Base-by-base conservation (phyloP, 1,140 invertebrate genomes). In the Penaeus indicus region DNA sequence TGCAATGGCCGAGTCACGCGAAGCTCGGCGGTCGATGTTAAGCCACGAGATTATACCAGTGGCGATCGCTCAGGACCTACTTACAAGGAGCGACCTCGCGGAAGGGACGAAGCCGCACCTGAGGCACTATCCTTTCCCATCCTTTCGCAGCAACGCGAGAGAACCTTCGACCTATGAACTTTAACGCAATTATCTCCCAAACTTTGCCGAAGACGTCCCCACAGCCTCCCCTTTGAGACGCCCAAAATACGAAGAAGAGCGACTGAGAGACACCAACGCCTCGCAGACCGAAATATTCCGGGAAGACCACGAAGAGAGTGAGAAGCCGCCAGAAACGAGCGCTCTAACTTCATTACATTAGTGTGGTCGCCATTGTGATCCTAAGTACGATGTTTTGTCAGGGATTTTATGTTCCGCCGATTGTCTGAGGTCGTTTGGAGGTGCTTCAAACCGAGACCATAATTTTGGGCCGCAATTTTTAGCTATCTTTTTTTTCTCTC, bases 1-100 rank as follows among this genome's bases (percentile, higher is more conserved):
- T 82, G 86, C 79, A 75, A 75, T 82, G 77, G 79, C 47, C 47
- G 13, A 83, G 79, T 67, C 86, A 88, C 86, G 86, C 86, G 47
- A 88, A 60, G 79, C 27, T 62, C 54, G 62, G 22, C 64, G 84
- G 79, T 88, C 86, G 86, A 88, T 88, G 69, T 79, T 42, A 27
- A 27, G 27, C 67, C 72, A 38, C 18, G 42, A 38, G 72, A 75
- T 75, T 75, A 75, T 27, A 75, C 27, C 72, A 18, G 21, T 75
- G 27, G 27, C 42, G 27, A 75, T 75, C 72, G 72, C 42, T 75
- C 72, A 75, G 72, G 72, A 38, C 27, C 72, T 75, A 54, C 54
- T 54, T 54, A 54, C 54, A 54, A 54, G 54, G 54, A 54, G 54
- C 54, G 16, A 54, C 54, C 54, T 54, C 54, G 10, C 16, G 54